These are phyloP conservation scores for Bombyx huttoni DNA, from an alignment of 2,888 invertebrate genomes.

Conservation along the genomic window DNA sequence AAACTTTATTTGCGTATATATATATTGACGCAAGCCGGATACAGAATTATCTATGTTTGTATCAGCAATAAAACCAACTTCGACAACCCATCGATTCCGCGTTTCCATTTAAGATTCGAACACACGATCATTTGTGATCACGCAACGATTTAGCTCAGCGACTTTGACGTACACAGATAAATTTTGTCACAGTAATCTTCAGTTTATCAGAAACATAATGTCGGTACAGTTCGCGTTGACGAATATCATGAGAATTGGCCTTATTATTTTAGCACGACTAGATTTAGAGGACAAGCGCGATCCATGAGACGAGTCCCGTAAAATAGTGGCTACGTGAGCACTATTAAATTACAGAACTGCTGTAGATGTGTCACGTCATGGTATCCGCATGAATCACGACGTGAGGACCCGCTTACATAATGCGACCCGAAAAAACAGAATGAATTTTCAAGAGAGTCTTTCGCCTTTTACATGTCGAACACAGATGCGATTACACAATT, in stretches of 20 bases:
- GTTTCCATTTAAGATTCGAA: background rate
- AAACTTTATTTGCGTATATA: background rate
- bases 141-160: background rate
- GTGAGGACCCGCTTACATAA: slow-evolving; percentile 17
- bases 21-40: slow-evolving; percentile 1
- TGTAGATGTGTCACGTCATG: slow-evolving; percentile 19
- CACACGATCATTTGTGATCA: background rate
- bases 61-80: slow-evolving; percentile 13
- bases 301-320: slow-evolving; percentile 11
- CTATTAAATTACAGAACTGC: slow-evolving; percentile 21
- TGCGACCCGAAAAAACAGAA: slow-evolving; percentile 10
- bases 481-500: background rate
- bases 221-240: background rate
- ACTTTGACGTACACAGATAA: background rate
- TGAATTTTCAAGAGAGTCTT: background rate
- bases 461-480: background rate
- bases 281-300: background rate
- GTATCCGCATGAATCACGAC: slow-evolving; percentile 16
- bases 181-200: background rate
- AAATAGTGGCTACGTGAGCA: slow-evolving; percentile 14
- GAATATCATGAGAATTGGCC: background rate
- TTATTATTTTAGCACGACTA: background rate
- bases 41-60: slow-evolving; percentile 11
- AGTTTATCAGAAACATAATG: too few relatives aligned
- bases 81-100: background rate